A percentile compares a stretch with the other conserved stretches of the same genome.
phyloP scores from a whole-genome alignment of 2,113 vertebrate species.

The Indicator indicator region DNA sequence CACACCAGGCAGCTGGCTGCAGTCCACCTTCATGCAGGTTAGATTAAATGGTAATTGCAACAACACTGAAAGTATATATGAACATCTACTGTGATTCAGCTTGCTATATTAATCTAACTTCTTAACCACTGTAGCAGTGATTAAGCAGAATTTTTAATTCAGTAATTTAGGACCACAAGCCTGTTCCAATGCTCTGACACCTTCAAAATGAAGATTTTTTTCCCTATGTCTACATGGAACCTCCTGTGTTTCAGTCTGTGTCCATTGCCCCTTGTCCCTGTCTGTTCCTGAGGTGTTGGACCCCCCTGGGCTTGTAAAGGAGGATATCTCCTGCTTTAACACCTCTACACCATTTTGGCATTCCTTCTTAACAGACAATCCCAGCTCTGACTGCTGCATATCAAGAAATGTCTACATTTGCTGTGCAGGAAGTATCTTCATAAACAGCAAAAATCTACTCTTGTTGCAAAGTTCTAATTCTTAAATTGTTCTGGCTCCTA shows the following conservation, averaged over 20 bases:
- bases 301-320: not conserved
- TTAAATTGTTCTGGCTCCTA: not conserved
- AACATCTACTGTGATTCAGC: not conserved
- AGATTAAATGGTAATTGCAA: not conserved
- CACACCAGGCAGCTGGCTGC: not conserved
- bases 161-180: accelerated
- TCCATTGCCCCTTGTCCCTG: no score
- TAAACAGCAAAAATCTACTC: not conserved
- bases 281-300: not conserved
- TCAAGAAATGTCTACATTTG: not conserved
- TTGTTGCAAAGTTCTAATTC: not conserved
- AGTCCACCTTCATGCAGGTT: not conserved
- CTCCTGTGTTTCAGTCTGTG: no score
- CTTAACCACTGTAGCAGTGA: not conserved
- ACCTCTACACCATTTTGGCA: not conserved
- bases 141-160: not conserved
- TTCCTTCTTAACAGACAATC: not conserved
- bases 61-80: not conserved
- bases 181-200: no score
- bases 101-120: not conserved
- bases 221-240: no score
- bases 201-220: no score
- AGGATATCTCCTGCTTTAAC: not conserved
- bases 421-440: not conserved
- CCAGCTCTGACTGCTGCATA: not conserved